Percentiles rank a stretch among this genome's conserved stretches.
phyloP scores from a whole-genome alignment of 2,888 invertebrate species.

The Epirrhoe alternata region DNA sequence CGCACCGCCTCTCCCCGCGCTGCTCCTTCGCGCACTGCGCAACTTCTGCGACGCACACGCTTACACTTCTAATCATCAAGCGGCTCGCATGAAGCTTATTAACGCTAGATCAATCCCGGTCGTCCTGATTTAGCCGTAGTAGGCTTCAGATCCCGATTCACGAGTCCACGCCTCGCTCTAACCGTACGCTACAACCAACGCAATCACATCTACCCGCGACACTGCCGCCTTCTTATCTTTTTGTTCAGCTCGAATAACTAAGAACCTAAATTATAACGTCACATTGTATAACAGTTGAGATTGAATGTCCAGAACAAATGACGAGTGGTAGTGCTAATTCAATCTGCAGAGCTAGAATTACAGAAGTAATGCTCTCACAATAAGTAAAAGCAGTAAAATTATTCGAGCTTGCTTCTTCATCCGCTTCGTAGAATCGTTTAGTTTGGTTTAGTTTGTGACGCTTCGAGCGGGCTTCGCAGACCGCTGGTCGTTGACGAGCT shows the following conservation, averaged over 20 bases:
- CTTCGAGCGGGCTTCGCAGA: constrained; percentile 69
- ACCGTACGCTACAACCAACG: constrained; percentile 60
- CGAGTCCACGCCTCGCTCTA: constrained; percentile 59
- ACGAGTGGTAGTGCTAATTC: constrained; percentile 20
- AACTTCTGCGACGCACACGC: constrained; percentile 39
- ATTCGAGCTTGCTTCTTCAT: constrained; percentile 70
- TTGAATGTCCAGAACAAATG: constrained; percentile 38
- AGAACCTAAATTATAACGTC: constrained; percentile 28
- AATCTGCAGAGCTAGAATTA: constrained; percentile 31
- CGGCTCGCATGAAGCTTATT: constrained; percentile 57
- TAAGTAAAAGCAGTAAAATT: constrained; percentile 47
- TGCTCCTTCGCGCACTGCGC: constrained; percentile 33
- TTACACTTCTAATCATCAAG: constrained; percentile 37
- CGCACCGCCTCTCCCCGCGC: constrained; percentile 18
- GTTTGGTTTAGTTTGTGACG: constrained; percentile 63
- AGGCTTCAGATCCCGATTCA: constrained; percentile 39
- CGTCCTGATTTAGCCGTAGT: constrained; percentile 21
- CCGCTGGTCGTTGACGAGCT: constrained; percentile 65
- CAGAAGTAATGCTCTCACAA: constrained; percentile 39
- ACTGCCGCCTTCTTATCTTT: constrained; percentile 57
- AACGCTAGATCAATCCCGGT: constrained; percentile 47
- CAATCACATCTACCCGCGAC: constrained; percentile 63
- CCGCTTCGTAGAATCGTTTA: constrained; percentile 70
- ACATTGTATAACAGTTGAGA: constrained; percentile 24
- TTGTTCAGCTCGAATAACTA: constrained; percentile 55